phyloP scores from a whole-genome alignment of 2,888 invertebrate species.

The Morpho helenor region DNA sequence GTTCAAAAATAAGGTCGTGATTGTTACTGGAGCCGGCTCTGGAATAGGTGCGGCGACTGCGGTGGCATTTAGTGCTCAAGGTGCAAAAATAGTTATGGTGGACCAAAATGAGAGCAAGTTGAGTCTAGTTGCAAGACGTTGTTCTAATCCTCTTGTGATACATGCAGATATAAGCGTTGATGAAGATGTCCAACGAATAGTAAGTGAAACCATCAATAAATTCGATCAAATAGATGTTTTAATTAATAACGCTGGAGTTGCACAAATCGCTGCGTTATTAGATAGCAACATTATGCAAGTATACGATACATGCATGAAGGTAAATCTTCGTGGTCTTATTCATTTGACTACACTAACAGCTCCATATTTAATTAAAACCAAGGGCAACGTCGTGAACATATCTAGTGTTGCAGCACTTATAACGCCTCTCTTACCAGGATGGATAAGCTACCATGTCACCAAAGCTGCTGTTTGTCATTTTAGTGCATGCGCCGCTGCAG shows the following conservation, averaged over 20 bases:
- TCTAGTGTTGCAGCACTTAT: constrained; percentile 23
- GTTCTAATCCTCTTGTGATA: constrained; percentile 9
- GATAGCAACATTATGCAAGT: constrained; percentile 19
- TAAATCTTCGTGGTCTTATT: constrained; percentile 33
- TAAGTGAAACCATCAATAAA: constrained; percentile 34
- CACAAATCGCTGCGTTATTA: constrained; percentile 20
- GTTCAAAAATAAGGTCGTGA: constrained; percentile 9
- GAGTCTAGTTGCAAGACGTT: constrained; percentile 11
- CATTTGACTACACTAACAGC: constrained; percentile 33
- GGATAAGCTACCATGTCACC: constrained; percentile 31
- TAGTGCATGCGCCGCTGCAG: constrained; percentile 15
- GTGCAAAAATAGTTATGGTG: constrained; percentile 41
- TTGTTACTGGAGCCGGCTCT: constrained; percentile 47
- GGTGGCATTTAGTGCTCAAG: constrained; percentile 39
- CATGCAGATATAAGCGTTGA: constrained; percentile 31
- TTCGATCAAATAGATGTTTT: constrained; percentile 42
- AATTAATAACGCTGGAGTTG: constrained; percentile 43
- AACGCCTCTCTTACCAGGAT: constrained; percentile 7
- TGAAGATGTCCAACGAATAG: constrained; percentile 30
- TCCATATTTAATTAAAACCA: constrained; percentile 35
- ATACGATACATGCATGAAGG: constrained; percentile 17
- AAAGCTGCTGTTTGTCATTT: constrained; percentile 21
- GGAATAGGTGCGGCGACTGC: constrained; percentile 51
- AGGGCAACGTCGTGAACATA: constrained; percentile 31
- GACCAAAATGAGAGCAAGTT: constrained; percentile 31